phyloP scores from a whole-genome alignment of 2,113 vertebrate genomes.

The Corydoras sp. region DNA sequence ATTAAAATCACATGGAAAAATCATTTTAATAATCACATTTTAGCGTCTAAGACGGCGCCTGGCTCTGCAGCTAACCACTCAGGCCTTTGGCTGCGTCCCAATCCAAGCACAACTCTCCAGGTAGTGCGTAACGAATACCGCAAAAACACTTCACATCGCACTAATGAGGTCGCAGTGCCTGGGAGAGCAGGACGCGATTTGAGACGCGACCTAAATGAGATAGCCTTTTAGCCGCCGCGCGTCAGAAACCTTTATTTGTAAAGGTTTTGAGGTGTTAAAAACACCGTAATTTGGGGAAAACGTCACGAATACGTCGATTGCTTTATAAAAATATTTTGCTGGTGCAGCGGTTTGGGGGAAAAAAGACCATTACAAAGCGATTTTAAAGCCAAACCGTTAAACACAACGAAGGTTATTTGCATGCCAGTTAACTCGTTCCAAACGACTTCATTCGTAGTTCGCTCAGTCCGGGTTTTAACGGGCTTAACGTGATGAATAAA shows the following conservation, averaged over 20 bases:
- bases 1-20: background rate
- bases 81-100: background rate
- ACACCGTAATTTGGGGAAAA: no score
- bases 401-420: no score
- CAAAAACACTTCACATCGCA: background rate
- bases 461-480: background rate
- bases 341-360: no score
- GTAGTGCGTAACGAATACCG: background rate
- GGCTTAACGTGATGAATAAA: background rate
- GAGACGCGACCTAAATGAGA: background rate
- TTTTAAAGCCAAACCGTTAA: no score
- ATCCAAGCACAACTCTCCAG: background rate
- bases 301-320: no score
- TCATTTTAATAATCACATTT: background rate
- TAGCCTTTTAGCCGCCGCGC: background rate
- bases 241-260: background rate
- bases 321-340: no score
- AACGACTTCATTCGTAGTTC: no score
- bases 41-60: background rate
- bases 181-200: background rate
- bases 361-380: no score
- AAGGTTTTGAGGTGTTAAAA: background rate
- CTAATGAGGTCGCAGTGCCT: background rate
- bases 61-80: background rate
- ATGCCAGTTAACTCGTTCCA: no score